Base-by-base conservation (phyloP, 2,888 invertebrate genomes). In the Neuroscelio doddi region DNA sequence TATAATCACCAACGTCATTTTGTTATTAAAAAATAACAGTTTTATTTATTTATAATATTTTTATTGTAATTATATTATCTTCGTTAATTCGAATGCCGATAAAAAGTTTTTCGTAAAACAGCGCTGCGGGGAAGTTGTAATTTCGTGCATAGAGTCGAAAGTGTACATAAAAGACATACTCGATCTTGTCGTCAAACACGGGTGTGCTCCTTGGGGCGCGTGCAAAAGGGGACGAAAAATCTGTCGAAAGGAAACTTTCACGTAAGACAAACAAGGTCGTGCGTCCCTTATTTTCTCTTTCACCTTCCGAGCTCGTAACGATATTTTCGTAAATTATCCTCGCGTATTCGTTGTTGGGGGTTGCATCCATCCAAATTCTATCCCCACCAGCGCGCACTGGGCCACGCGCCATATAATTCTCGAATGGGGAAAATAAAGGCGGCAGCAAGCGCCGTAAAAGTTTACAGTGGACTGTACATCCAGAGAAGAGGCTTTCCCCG, bases 401-500 rank as follows among this genome's bases (percentile, higher is more conserved):
- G 80, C 78, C 80, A 80, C 80, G 80, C 73, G 80, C 77, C 78
- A 70, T 75, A 74, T 76, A 76, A 76, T 76, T 77, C 53, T 34
- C 26, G 44, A 59, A 69, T 45, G 58, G 56, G 67, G 57, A 70
- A 72, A 69, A 57, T 66, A 61, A 68, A 68, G 69, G 49, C 62
- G 61, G 47, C 44, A 45, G 64, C 53, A 42, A 39, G 39, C 65
- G 36, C 63, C 50, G 71, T 73, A 70, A 73, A 62, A 73, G 49
- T 72, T 70, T 69, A 71, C 72, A 49, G 41, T 42, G 53, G 30
- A 39, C 21, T 21, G 3, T 21, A n/a, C n/a, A n/a, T n/a, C n/a
- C 10, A 3, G 9, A 14, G 24, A 1, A 10, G 39, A 14, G 44
- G 51, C 46, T 58, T 66, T 66, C 59, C 46, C 56, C 62, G 47